Base-by-base conservation (phyloP, 2,797 vertebrate genomes). In the Melanogrammus aeglefinus region DNA sequence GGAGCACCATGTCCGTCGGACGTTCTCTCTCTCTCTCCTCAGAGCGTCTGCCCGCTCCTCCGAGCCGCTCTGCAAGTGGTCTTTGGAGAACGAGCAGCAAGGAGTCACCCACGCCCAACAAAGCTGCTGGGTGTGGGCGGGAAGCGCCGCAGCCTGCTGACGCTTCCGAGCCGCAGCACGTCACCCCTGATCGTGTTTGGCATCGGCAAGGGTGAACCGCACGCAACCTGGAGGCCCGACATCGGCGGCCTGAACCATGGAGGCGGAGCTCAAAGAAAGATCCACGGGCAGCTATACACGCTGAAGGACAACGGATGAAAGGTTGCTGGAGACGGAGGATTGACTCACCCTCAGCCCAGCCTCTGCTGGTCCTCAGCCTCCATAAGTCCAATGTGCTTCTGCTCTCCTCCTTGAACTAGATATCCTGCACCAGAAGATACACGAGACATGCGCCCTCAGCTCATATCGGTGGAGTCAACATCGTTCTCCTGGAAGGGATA, bases 221-320 rank as follows among this genome's bases (percentile, higher is more conserved):
- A 98, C 97, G 0, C 97, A n/a, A 99, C 83, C 93, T 99, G 83
- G 97, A 99, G 92, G 98, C n/a, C 98, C 0, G 98, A 99, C 90
- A 99, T 99, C 1, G 98, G 98, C 0, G 98, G 98, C 0, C 92
- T 99, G 29, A 99, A n/a, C 98, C 5, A 99, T 99, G 98, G 97
- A 99, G 75, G 96, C 98, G 0, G 98, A 99, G 76, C 95, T 99
- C 39, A 99, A 99, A n/a, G n/a, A 88, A 97, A 98, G 87, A 99
- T 99, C 87, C 98, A 99, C 0, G n/a, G 98, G 98, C 73, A 99
- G 97, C 79, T n/a, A n/a, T 99, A 99, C 88, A 99, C 97, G 1
- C 92, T 99, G 44, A 99, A 99, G 84, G 98, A 99, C 85, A 99
- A 97, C n/a, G n/a, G 89, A 99, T 99, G 98, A 99, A 99, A 95